Conservation (phyloP, 2,113 vertebrate species). For the Mormyrus lacerda region DNA sequence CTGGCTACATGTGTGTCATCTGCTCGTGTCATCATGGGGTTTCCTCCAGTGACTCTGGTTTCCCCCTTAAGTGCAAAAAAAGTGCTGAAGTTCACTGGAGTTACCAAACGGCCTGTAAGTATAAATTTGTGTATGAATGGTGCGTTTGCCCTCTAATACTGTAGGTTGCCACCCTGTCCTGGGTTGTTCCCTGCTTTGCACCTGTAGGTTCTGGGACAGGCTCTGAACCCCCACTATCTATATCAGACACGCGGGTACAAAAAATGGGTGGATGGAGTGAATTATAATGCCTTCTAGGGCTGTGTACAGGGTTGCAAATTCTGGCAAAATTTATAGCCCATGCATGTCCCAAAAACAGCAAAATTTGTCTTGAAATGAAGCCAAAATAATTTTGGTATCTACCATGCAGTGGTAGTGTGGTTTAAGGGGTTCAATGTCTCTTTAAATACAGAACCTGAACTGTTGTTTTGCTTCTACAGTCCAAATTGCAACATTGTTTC, state of each 20-base stretch:
- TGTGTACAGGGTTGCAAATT: background rate
- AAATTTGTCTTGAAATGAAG: background rate
- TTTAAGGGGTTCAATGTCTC: background rate
- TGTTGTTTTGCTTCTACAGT: no score
- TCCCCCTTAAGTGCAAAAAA: no score
- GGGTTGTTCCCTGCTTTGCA: background rate
- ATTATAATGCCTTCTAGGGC: background rate
- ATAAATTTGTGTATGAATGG: background rate
- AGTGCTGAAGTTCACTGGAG: no score
- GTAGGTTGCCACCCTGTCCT: background rate
- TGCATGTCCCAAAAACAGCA: background rate
- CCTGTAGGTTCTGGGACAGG: background rate
- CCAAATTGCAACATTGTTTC: background rate
- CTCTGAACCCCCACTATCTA: background rate
- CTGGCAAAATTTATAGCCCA: background rate
- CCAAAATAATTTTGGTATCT: background rate
- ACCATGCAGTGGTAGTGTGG: background rate
- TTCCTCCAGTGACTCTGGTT: no score
- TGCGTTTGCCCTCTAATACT: background rate
- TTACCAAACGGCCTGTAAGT: background rate
- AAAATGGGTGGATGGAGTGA: background rate
- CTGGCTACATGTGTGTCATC: no score
- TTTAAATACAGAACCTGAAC: background rate
- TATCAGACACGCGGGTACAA: background rate
- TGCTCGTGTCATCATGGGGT: no score